Evolutionary conservation across 2,797 vertebrate species (phyloP).

Genomic region (Coccyzus lansbergi): DNA sequence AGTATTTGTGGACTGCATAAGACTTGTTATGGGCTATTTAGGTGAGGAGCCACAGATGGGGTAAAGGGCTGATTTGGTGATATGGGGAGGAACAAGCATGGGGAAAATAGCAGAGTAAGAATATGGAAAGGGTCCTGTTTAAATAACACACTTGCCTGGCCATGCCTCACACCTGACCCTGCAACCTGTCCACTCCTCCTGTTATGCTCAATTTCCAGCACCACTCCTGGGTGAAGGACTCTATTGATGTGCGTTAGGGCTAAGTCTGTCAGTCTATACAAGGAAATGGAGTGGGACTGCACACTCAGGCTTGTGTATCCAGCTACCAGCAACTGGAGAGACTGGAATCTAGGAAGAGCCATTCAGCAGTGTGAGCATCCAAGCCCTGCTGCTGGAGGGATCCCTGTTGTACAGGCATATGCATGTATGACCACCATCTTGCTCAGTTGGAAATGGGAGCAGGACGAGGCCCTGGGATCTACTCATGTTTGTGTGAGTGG

Average conservation of each 20-base stretch:
- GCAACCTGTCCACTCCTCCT: background rate
- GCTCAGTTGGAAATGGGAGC: background rate
- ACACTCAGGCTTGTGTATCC: accelerated
- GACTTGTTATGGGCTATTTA: background rate
- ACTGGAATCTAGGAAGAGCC: too few relatives aligned
- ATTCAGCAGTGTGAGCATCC: background rate
- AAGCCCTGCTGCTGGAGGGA: background rate
- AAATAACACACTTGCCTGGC: background rate
- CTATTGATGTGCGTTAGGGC: too few relatives aligned
- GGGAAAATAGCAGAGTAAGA: background rate
- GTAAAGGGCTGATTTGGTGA: background rate
- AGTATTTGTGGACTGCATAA: background rate
- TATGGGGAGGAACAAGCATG: background rate
- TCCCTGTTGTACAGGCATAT: accelerated
- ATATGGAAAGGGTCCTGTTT: background rate
- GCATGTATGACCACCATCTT: too few relatives aligned
- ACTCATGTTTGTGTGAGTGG: accelerated
- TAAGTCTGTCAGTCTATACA: background rate
- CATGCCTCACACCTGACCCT: background rate
- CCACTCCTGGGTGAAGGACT: background rate
- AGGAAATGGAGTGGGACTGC: background rate
- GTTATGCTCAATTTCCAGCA: background rate
- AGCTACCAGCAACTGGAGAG: background rate
- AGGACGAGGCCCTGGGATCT: background rate
- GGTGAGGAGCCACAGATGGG: background rate